Evolutionary conservation across 2,113 vertebrate species (phyloP).

Genomic region (Hippocampus zosterae): DNA sequence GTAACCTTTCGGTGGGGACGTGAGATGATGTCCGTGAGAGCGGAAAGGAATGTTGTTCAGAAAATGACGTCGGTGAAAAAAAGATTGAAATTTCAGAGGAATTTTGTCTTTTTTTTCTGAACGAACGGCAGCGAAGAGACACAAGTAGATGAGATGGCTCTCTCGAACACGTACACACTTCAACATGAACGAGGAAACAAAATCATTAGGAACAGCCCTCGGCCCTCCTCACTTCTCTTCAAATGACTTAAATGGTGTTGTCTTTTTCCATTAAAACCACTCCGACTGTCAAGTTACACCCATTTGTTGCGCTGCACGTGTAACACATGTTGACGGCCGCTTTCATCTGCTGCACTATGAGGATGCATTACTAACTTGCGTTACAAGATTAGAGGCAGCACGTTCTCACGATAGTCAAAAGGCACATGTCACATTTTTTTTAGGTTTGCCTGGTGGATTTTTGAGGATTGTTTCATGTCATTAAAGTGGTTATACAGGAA

Average conservation of each 20-base stretch:
- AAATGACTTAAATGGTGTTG: constrained; percentile 3
- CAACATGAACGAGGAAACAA: constrained; percentile 2
- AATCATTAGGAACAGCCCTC: neutral
- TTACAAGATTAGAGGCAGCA: neutral
- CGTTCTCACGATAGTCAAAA: neutral
- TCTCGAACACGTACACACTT: constrained; percentile 10
- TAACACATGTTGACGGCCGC: neutral
- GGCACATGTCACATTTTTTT: neutral
- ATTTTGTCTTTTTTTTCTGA: constrained; percentile 43
- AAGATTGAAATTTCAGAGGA: constrained; percentile 42
- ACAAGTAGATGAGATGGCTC: constrained; percentile 4
- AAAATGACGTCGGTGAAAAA: neutral
- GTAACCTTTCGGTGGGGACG: constrained; percentile 43
- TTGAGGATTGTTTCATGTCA: neutral
- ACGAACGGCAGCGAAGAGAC: constrained; percentile 34
- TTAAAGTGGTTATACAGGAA: neutral
- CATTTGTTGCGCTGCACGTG: neutral
- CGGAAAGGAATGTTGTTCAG: neutral
- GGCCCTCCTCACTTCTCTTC: neutral
- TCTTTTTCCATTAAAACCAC: neutral
- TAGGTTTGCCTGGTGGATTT: neutral
- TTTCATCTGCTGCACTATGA: neutral
- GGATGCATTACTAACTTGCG: neutral
- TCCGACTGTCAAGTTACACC: constrained; percentile 1
- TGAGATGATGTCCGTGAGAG: constrained; percentile 23